Conservation (phyloP, 2,888 invertebrate genomes). For the Pristionchus maxplancki region DNA sequence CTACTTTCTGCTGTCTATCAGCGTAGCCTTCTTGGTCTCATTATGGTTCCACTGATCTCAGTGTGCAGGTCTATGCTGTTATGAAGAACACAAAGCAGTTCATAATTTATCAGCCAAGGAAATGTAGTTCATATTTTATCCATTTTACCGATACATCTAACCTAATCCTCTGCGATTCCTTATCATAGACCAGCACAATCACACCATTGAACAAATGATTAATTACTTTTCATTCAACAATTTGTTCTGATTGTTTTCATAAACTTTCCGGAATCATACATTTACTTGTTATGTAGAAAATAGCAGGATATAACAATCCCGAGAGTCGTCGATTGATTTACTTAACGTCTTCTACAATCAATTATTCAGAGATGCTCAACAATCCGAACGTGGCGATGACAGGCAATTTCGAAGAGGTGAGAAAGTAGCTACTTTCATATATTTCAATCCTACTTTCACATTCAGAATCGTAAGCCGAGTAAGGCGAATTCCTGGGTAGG, state of each 20-base stretch:
- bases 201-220: background rate
- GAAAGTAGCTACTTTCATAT: background rate
- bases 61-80: no score
- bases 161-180: background rate
- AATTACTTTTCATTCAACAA: background rate
- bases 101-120: background rate
- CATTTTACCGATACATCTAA: background rate
- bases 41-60: no score
- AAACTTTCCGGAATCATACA: background rate
- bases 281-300: no score
- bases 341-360: background rate
- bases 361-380: slow-evolving; percentile 43
- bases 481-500: slow-evolving; percentile 43
- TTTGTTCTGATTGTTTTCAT: background rate
- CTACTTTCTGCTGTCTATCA: no score
- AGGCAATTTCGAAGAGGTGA: slow-evolving; percentile 8
- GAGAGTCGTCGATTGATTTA: no score
- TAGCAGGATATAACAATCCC: no score
- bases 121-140: background rate
- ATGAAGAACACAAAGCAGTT: background rate
- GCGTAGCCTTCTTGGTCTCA: no score
- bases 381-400: slow-evolving; percentile 14
- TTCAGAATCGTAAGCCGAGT: background rate
- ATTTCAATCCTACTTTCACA: background rate
- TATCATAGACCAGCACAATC: slow-evolving; percentile 8